Conservation (phyloP, 1,140 invertebrate genomes). For the Eumaeus atala region DNA sequence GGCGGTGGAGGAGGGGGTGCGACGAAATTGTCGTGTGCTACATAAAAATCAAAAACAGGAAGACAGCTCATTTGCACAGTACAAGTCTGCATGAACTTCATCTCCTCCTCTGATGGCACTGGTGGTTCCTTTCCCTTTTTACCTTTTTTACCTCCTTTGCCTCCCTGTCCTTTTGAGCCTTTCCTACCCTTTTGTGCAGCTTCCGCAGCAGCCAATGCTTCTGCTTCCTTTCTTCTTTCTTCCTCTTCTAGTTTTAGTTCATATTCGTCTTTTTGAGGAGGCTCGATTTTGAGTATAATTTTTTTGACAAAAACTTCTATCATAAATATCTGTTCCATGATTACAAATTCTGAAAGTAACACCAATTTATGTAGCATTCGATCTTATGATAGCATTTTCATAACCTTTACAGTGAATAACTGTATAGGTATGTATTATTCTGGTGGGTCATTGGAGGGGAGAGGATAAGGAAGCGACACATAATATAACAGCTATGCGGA, state of each 20-base stretch:
- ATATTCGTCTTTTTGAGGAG: constrained; percentile 60
- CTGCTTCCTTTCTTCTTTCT: constrained; percentile 47
- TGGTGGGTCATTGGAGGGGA: no score
- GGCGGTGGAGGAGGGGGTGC: constrained; percentile 49
- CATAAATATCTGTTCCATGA: constrained; percentile 67
- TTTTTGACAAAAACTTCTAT: constrained; percentile 65
- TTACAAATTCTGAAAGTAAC: neutral
- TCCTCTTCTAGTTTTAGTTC: constrained; percentile 55
- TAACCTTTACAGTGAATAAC: no score
- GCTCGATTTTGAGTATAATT: constrained; percentile 60
- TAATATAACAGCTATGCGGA: no score
- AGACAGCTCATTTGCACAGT: constrained; percentile 62
- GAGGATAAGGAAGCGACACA: no score
- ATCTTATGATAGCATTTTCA: no score
- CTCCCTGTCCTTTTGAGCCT: constrained; percentile 39
- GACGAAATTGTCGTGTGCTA: constrained; percentile 63
- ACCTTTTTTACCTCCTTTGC: constrained; percentile 57
- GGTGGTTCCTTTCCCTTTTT: constrained; percentile 60
- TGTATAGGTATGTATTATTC: no score
- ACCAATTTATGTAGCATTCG: no score
- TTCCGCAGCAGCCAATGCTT: constrained; percentile 47
- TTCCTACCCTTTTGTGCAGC: constrained; percentile 48
- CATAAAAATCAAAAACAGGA: constrained; percentile 61
- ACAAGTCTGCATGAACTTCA: constrained; percentile 65
- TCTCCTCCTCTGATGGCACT: constrained; percentile 62